Evolutionary conservation across 2,113 vertebrate genomes (phyloP).

Genomic region (Delphinus delphis): DNA sequence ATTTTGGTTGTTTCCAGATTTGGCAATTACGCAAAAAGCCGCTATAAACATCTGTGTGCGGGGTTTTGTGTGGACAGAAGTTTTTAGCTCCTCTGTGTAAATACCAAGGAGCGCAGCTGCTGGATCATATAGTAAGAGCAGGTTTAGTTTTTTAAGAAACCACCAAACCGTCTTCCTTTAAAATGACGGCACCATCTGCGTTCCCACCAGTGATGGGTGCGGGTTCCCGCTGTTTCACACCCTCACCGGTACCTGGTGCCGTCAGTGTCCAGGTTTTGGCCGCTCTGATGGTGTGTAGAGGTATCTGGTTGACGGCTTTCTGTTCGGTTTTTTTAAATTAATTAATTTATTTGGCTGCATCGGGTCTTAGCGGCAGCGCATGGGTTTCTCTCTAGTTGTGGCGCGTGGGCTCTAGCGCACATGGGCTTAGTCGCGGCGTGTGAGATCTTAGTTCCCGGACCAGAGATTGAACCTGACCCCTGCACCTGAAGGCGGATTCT

Average conservation of each 20-base stretch:
- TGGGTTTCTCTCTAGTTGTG: no score
- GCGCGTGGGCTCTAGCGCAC: no score
- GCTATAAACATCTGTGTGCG: rapidly evolving
- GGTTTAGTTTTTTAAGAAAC: background rate
- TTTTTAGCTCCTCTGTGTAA: background rate
- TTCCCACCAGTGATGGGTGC: rapidly evolving
- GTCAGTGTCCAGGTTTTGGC: background rate
- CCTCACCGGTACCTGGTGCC: rapidly evolving
- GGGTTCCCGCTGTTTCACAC: rapidly evolving
- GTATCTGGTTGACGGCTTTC: background rate
- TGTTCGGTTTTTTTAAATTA: no score
- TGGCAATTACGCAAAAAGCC: rapidly evolving
- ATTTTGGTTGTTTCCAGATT: background rate
- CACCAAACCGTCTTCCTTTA: rapidly evolving
- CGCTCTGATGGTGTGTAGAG: rapidly evolving
- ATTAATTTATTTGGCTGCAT: no score
- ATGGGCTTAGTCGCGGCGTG: no score
- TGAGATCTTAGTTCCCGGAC: no score
- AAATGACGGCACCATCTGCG: rapidly evolving
- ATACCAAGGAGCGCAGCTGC: rapidly evolving
- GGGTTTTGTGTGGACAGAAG: rapidly evolving
- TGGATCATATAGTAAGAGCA: rapidly evolving
- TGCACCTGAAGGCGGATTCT: no score
- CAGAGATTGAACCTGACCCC: no score
- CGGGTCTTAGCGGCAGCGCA: no score